These are phyloP conservation scores for Temnothorax unifasciatus DNA, from an alignment of 2,888 invertebrate species.

Conservation along the genomic window DNA sequence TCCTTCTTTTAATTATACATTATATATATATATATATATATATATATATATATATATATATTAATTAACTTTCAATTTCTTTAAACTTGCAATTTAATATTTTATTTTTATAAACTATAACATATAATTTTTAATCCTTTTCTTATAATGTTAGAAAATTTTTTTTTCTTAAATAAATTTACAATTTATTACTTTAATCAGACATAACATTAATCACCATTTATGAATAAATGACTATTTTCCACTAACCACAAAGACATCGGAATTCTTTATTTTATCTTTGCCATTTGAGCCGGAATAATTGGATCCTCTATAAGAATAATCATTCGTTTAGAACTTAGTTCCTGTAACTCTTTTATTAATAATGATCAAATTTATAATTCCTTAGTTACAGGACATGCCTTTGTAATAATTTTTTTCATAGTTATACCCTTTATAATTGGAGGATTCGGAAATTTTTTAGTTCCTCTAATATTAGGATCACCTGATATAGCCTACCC, in stretches of 20 bases:
- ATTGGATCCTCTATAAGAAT: conserved; percentile 91
- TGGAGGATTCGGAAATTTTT: conserved; percentile 95
- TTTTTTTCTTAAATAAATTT: conserved; percentile 80
- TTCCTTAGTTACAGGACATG: conserved; percentile 92
- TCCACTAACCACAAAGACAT: conserved; percentile 93
- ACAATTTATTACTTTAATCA: conserved; percentile 89
- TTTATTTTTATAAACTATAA: conserved; percentile 58
- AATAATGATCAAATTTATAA: conserved; percentile 93
- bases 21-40: no score
- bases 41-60: not conserved
- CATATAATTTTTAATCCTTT: not conserved
- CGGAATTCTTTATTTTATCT: conserved; percentile 80
- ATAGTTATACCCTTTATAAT: conserved; percentile 92
- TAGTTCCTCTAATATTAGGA: conserved; percentile 92
- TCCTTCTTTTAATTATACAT: no score
- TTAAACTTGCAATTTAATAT: conserved; percentile 70
- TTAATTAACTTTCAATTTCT: conserved; percentile 6
- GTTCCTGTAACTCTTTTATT: conserved; percentile 88
- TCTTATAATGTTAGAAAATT: conserved; percentile 44
- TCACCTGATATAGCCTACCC: conserved; percentile 94
- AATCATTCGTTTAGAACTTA: conserved; percentile 91
- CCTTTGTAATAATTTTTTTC: conserved; percentile 94
- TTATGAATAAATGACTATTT: conserved; percentile 83
- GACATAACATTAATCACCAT: conserved; percentile 88
- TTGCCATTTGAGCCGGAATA: conserved; percentile 89